Percentiles rank a stretch among this genome's conserved stretches.
Conservation (phyloP, 2,113 vertebrate species). For the Python bivittatus region DNA sequence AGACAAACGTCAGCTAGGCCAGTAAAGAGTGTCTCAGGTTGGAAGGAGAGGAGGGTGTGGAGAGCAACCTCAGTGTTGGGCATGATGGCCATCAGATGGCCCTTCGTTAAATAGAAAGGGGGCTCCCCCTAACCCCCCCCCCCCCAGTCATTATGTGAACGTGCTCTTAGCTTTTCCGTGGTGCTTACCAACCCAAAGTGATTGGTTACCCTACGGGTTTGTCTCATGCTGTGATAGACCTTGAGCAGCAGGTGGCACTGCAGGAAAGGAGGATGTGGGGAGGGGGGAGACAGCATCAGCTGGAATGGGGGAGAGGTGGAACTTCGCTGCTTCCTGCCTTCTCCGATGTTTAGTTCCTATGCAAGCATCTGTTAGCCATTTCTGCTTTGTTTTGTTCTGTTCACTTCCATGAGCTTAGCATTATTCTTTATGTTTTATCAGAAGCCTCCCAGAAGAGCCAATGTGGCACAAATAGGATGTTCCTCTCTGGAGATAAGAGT, state of each 20-base stretch:
- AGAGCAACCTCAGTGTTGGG: background rate
- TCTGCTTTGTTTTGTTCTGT: background rate
- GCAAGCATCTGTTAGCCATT: background rate
- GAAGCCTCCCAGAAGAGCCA: background rate
- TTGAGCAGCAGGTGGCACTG: constrained; percentile 27
- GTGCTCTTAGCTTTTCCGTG: background rate
- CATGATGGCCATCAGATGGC: background rate
- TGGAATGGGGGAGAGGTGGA: background rate
- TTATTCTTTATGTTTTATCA: background rate
- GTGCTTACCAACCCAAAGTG: background rate
- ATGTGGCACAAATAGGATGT: constrained; percentile 18
- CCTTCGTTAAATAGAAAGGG: background rate
- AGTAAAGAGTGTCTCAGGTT: background rate
- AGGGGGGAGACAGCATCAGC: background rate
- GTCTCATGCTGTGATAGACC: background rate
- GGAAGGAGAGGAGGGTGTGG: background rate
- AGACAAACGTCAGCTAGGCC: background rate
- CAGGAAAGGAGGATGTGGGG: background rate
- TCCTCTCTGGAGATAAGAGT: background rate
- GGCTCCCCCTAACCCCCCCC: no score
- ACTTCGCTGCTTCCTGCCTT: background rate
- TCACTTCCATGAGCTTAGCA: background rate
- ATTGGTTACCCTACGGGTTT: background rate
- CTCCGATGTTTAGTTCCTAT: background rate
- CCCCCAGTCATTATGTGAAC: background rate